A percentile compares a stretch with the other conserved stretches of the same genome.
phyloP scores from a whole-genome alignment of 2,888 invertebrate genomes.

The Apodemia hepburni region DNA sequence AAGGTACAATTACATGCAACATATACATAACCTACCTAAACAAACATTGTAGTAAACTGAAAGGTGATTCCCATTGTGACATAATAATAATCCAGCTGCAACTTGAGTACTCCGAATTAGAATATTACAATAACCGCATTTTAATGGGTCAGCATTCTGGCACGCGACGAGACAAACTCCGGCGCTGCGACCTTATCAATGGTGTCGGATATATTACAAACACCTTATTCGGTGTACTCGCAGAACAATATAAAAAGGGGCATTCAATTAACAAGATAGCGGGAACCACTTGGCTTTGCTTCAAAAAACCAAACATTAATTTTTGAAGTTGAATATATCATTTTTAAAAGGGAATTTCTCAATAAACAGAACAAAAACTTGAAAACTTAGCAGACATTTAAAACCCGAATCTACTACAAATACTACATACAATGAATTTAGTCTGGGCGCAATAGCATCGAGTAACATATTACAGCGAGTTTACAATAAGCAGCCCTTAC shows the following conservation, averaged over 20 bases:
- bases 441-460: background rate
- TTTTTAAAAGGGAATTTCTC: constrained; percentile 20
- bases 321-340: constrained; percentile 29
- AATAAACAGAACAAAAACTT: background rate
- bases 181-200: constrained; percentile 29
- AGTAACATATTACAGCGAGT: background rate
- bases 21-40: background rate
- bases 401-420: too few relatives aligned
- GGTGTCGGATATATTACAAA: constrained; percentile 28
- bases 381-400: too few relatives aligned
- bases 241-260: constrained; percentile 28
- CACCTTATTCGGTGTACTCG: constrained; percentile 30
- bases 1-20: constrained; percentile 9
- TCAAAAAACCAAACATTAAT: constrained; percentile 30
- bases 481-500: too few relatives aligned
- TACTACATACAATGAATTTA: too few relatives aligned
- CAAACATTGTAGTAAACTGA: background rate
- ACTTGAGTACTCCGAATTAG: background rate
- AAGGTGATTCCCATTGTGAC: background rate
- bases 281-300: constrained; percentile 20
- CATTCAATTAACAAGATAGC: constrained; percentile 23
- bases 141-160: constrained; percentile 23
- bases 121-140: constrained; percentile 23
- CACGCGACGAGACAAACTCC: background rate
- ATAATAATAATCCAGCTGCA: background rate